Conservation (phyloP, 1,140 invertebrate species). For the Anthonomus grandis region DNA sequence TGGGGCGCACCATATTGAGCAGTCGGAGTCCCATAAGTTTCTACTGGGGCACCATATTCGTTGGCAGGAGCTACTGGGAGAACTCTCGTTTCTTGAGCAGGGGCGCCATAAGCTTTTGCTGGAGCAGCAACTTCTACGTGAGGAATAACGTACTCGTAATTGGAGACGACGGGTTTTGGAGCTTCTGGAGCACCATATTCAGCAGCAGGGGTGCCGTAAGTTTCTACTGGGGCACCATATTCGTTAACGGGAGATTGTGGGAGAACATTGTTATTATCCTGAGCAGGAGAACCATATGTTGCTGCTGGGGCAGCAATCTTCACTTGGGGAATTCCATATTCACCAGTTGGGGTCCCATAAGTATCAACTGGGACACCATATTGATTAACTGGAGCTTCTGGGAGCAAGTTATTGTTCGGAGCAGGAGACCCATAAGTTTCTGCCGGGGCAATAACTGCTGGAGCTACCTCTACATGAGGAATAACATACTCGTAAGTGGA, state of each 20-base stretch:
- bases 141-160: conserved; percentile 7
- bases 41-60: not conserved
- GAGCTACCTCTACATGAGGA: conserved; percentile 1
- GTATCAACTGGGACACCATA: conserved; percentile 9
- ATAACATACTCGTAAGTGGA: conserved; percentile 2
- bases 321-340: conserved; percentile 2
- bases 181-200: conserved; percentile 6
- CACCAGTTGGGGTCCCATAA: too few species aligned
- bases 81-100: too few species aligned
- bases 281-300: too few species aligned
- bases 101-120: not conserved
- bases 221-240: conserved; percentile 7
- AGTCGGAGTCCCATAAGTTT: not conserved
- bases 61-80: not conserved
- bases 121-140: not conserved
- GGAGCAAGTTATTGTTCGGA: too few species aligned
- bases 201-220: conserved; percentile 2
- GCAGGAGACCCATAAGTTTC: too few species aligned
- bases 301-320: too few species aligned
- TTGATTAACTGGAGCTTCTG: not conserved
- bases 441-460: not conserved
- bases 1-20: too few species aligned
- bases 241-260: conserved; percentile 1
- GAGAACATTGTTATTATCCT: too few species aligned
- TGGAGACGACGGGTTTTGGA: not conserved